A percentile compares a stretch with the other conserved stretches of the same genome.
Conservation (phyloP, 1,140 invertebrate species). For the Apis florea region DNA sequence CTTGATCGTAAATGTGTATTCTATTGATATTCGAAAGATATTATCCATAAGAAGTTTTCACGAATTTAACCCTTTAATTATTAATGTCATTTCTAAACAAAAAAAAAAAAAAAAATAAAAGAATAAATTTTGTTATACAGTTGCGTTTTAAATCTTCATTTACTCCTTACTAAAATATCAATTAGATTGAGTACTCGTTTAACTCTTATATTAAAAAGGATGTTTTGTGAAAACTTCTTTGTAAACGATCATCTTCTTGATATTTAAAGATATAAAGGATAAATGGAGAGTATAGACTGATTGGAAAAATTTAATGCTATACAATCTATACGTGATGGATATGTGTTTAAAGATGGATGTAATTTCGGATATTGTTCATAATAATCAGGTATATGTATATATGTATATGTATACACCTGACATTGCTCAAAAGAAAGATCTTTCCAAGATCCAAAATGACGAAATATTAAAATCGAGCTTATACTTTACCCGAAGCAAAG, state of each 20-base stretch:
- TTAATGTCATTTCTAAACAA: background rate
- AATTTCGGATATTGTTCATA: background rate
- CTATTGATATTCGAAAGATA: conserved; percentile 5
- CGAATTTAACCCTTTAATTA: background rate
- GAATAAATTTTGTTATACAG: no score
- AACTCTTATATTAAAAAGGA: background rate
- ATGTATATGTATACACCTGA: conserved; percentile 48
- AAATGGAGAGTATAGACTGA: conserved; percentile 24
- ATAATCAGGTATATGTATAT: conserved; percentile 35
- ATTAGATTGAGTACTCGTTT: background rate
- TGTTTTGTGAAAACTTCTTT: background rate
- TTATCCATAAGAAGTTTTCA: conserved; percentile 19
- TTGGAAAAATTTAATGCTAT: background rate
- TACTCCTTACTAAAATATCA: background rate
- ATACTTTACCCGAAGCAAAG: background rate
- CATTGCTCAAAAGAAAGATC: conserved; percentile 50
- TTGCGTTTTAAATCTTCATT: background rate
- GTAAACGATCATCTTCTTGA: background rate
- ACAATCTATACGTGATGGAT: conserved; percentile 24
- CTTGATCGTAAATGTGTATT: background rate
- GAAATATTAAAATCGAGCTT: conserved; percentile 31
- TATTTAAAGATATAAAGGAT: background rate
- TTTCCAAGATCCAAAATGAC: conserved; percentile 1
- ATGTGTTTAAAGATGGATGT: conserved; percentile 41
- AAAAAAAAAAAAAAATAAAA: background rate